These are phyloP conservation scores for Endomychus coccineus DNA, from an alignment of 2,888 invertebrate genomes.

Conservation along the genomic window DNA sequence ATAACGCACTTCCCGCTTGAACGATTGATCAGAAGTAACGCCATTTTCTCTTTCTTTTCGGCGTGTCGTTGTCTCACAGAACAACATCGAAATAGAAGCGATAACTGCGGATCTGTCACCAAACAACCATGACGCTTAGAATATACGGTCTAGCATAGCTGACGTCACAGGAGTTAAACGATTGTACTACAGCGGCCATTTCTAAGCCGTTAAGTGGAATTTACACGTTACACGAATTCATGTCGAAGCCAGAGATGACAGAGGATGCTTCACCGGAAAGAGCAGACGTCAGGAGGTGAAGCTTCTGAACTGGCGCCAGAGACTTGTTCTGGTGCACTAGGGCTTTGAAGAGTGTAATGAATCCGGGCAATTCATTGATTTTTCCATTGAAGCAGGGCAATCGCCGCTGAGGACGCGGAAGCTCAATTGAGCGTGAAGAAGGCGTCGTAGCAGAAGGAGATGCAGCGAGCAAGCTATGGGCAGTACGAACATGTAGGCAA, in stretches of 20 bases:
- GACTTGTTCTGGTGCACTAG: conserved; percentile 3
- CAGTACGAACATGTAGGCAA: conserved; percentile 5
- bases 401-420: not conserved
- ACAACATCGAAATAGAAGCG: no score
- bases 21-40: no score
- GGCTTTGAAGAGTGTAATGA: conserved; percentile 1
- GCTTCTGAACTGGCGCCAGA: conserved; percentile 3
- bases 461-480: conserved; percentile 1
- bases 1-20: no score
- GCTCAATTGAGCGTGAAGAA: conserved; percentile 2
- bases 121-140: no score
- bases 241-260: conserved; percentile 1
- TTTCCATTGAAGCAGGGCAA: conserved; percentile 1
- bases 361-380: conserved; percentile 2
- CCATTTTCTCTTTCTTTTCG: no score
- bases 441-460: not conserved
- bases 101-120: no score
- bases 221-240: no score
- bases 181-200: no score
- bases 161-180: no score
- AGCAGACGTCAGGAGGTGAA: not conserved
- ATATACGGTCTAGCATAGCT: no score
- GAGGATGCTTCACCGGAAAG: not conserved
- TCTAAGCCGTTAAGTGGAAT: no score
- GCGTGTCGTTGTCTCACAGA: no score